Percentiles rank a stretch among this genome's conserved stretches.
These are phyloP conservation scores for Rhipidura dahli DNA, from an alignment of 2,113 vertebrate genomes.

Conservation along the genomic window DNA sequence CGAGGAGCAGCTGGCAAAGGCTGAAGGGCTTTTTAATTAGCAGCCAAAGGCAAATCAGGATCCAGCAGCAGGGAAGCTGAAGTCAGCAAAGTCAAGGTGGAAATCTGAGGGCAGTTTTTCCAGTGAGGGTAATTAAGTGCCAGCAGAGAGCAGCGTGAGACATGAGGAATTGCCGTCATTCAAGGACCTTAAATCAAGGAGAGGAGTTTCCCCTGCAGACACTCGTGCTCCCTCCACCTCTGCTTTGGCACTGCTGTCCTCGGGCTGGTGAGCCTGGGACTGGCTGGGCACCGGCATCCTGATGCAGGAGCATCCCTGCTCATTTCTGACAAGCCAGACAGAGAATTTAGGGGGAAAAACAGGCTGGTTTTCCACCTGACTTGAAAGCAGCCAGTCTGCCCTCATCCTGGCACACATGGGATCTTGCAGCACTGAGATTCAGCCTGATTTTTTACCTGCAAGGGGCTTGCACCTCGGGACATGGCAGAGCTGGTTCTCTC, in stretches of 20 bases:
- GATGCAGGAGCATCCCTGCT: background rate
- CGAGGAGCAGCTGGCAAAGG: background rate
- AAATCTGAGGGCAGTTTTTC: constrained; percentile 31
- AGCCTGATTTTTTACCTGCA: rapidly evolving
- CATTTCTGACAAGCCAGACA: rapidly evolving
- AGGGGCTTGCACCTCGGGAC: rapidly evolving
- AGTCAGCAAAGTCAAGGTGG: constrained; percentile 56
- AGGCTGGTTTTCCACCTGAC: background rate
- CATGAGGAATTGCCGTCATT: constrained; percentile 2
- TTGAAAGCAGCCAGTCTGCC: background rate
- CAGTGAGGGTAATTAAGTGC: constrained; percentile 11
- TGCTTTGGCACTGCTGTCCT: background rate
- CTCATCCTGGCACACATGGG: rapidly evolving
- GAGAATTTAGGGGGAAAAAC: background rate
- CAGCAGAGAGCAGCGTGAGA: background rate
- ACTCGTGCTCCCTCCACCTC: background rate
- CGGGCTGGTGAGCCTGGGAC: background rate
- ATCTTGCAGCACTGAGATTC: background rate
- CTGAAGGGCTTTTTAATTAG: constrained; percentile 63
- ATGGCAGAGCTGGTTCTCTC: rapidly evolving
- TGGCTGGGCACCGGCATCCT: rapidly evolving
- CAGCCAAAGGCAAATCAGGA: constrained; percentile 46
- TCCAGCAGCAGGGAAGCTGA: constrained; percentile 32
- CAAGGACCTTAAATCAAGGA: background rate
- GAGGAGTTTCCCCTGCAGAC: background rate